phyloP scores from a whole-genome alignment of 2,113 vertebrate genomes.

The Sminthopsis crassicaudata region DNA sequence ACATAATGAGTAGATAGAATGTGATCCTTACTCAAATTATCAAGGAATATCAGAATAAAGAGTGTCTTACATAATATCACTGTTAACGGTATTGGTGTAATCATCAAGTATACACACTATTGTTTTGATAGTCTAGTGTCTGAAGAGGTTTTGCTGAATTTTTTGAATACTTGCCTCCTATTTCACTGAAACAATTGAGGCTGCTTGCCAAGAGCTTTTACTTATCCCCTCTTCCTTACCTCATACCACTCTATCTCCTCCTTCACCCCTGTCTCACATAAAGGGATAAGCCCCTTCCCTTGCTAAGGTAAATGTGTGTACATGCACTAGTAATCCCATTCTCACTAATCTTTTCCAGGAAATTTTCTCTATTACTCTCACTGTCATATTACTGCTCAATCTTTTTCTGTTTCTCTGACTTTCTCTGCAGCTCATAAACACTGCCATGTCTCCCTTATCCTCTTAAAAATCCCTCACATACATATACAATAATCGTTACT shows the following conservation, averaged over 20 bases:
- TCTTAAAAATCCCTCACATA: background rate
- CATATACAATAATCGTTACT: background rate
- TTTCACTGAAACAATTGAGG: background rate
- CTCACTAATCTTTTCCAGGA: background rate
- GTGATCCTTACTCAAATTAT: background rate
- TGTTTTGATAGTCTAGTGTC: background rate
- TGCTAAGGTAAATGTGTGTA: background rate
- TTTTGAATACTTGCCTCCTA: background rate
- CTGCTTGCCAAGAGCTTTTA: background rate
- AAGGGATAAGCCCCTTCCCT: background rate
- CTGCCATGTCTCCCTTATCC: background rate
- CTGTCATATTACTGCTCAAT: background rate
- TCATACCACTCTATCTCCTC: background rate
- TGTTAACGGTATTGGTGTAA: background rate
- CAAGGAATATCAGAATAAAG: background rate
- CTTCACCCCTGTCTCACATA: background rate
- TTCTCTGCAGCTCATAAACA: background rate
- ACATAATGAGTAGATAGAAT: background rate
- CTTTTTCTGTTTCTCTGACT: background rate
- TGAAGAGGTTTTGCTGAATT: background rate
- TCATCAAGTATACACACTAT: background rate
- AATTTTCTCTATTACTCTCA: background rate
- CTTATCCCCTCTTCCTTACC: background rate
- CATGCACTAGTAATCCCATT: too few species aligned
- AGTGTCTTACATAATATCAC: background rate